Evolutionary conservation across 2,797 vertebrate species (phyloP).

Genomic region (Pteronotus mesoamericanus): DNA sequence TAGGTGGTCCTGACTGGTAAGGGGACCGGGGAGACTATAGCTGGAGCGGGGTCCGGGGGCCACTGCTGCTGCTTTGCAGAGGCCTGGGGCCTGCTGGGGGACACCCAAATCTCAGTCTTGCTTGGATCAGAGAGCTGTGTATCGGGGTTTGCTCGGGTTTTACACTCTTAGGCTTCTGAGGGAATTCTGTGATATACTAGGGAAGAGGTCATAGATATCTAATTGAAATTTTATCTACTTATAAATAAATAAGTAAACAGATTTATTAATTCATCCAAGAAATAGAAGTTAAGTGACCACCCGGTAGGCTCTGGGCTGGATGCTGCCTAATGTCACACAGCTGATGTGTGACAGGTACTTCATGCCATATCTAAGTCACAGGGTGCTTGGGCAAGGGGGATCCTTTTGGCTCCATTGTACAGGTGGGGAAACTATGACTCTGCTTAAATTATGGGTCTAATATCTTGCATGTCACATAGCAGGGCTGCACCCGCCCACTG

Average conservation of each 20-base stretch:
- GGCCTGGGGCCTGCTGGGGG: neutral
- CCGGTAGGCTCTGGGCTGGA: neutral
- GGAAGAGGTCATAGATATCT: neutral
- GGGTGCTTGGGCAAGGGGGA: neutral
- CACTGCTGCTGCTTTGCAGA: neutral
- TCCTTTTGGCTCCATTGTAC: neutral
- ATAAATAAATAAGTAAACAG: neutral
- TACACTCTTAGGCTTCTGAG: neutral
- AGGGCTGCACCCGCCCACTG: neutral
- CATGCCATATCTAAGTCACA: neutral
- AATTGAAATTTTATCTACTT: neutral
- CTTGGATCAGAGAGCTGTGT: neutral
- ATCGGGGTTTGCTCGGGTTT: neutral
- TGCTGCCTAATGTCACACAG: neutral
- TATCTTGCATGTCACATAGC: neutral
- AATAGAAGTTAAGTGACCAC: neutral
- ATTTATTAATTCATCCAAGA: neutral
- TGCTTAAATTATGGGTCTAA: neutral
- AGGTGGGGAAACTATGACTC: neutral
- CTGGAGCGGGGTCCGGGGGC: neutral
- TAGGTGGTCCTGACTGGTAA: neutral
- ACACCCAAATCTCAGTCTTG: neutral
- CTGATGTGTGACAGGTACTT: neutral
- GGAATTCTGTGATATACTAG: neutral
- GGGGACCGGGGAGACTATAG: neutral